Evolutionary conservation across 2,888 invertebrate genomes (phyloP).

Genomic region (Psococerastis gibbosa): DNA sequence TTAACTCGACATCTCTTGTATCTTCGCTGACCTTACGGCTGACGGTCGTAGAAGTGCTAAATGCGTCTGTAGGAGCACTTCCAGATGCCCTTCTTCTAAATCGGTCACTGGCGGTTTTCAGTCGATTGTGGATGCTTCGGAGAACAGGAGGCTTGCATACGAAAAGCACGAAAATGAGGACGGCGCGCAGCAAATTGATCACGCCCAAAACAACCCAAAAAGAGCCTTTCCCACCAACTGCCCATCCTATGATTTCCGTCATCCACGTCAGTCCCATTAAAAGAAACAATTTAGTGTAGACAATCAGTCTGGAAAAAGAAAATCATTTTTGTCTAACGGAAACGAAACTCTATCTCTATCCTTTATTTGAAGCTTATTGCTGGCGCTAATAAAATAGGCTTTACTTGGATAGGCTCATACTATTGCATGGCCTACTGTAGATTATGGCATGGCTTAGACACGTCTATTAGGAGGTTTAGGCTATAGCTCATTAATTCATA

Average conservation of each 20-base stretch:
- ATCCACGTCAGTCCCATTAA: constrained; percentile 19
- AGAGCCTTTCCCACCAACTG: constrained; percentile 15
- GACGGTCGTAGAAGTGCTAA: neutral
- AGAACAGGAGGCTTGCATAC: constrained; percentile 18
- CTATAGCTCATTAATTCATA: too few species aligned
- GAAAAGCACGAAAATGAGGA: constrained; percentile 19
- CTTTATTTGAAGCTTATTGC: too few species aligned
- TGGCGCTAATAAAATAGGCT: too few species aligned
- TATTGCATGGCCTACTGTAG: too few species aligned
- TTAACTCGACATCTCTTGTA: too few species aligned
- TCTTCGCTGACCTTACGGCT: too few species aligned
- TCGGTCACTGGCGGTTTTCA: neutral
- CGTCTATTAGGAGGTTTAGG: too few species aligned
- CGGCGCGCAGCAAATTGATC: constrained; percentile 18
- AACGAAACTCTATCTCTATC: too few species aligned
- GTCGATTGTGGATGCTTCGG: neutral
- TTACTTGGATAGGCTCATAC: too few species aligned
- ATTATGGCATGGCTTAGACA: too few species aligned
- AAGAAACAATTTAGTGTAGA: constrained; percentile 19
- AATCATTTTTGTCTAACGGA: too few species aligned
- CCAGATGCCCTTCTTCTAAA: neutral
- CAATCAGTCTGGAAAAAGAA: constrained; percentile 14
- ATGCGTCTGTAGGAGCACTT: neutral
- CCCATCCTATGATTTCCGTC: constrained; percentile 17
- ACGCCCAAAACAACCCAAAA: constrained; percentile 17